Base-by-base conservation (phyloP, 2,888 invertebrate species). In the Liposcelis brunnea region DNA sequence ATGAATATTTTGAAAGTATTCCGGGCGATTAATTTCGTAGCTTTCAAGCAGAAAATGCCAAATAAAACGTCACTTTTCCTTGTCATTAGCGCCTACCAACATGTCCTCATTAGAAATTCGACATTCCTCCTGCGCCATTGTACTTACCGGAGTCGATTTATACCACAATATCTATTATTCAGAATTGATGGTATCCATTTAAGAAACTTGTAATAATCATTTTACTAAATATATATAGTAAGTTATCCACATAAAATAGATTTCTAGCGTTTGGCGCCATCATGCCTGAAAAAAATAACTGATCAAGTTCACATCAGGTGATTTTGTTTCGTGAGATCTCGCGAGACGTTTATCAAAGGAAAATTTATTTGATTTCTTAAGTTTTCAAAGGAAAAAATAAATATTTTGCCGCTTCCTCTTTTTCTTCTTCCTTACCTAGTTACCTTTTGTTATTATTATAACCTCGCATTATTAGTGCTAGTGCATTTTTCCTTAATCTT, bases 261-360 rank as follows among this genome's bases (percentile, higher is more conserved):
- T 61, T 61, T 59, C 59, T 60, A 60, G 61, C 60, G 60, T 67
- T 69, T 69, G 69, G 69, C 69, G 70, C 70, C 70, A 69, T 69
- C 67, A 65, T 67, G 62, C 63, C 63, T 63, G 49, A 61, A 64
- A 66, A 66, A 66, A 67, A 66, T 64, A 64, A 67, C 65, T 65
- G 59, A 55, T 55, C 57, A 56, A 57, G 53, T 55, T 55, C 49
- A 53, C 55, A 62, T 68, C 69, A 69, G 68, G 68, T 70, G 69
- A 68, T 60, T 56, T 55, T 42, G 37, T 55, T 58, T 56, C 59
- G 59, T 59, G 58, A 56, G 55, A 56, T 58, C 56, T 57, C 55
- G 52, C 53, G 53, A 55, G 52, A 51, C 49, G 49, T 51, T 47
- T 47, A 50, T 46, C 47, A 40, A 40, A 19, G 19, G 19, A 18